These are phyloP conservation scores for Sinocyclocheilus maitianheensis DNA, from an alignment of 2,113 vertebrate genomes.

Conservation along the genomic window DNA sequence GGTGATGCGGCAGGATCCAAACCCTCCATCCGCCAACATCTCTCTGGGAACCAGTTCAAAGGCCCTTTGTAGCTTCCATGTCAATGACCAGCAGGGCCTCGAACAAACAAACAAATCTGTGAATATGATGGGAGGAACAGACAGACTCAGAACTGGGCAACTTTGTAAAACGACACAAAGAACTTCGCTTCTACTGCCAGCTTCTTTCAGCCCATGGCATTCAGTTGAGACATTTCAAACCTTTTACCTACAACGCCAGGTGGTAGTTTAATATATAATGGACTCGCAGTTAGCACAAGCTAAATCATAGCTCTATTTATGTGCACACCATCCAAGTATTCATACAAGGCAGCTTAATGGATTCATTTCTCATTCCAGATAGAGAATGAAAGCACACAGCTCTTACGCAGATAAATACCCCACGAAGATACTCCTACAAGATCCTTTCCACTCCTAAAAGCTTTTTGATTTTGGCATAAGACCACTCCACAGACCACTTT, in stretches of 20 bases:
- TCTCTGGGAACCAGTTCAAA: slow-evolving; percentile 99
- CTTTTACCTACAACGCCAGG: background rate
- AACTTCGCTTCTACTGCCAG: slow-evolving; percentile 33
- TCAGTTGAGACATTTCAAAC: slow-evolving; percentile 27
- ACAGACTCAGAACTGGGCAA: slow-evolving; percentile 13
- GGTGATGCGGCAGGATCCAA: slow-evolving; percentile 73
- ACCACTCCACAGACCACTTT: background rate
- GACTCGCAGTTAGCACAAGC: slow-evolving; percentile 23
- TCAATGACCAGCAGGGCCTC: slow-evolving; percentile 9
- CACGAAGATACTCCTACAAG: background rate
- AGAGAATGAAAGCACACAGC: background rate
- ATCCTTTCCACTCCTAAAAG: slow-evolving; percentile 4
- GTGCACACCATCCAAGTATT: slow-evolving; percentile 42
- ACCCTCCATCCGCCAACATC: slow-evolving; percentile 94
- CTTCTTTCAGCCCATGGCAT: slow-evolving; percentile 21
- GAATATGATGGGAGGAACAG: slow-evolving; percentile 29
- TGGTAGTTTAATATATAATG: slow-evolving; percentile 17
- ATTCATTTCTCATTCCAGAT: slow-evolving; percentile 15
- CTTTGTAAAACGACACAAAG: slow-evolving; percentile 11
- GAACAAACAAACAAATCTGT: background rate
- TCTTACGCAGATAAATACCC: background rate
- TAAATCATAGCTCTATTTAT: slow-evolving; percentile 31
- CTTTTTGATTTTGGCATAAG: background rate
- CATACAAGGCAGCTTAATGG: slow-evolving; percentile 53
- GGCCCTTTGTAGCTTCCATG: slow-evolving; percentile 85